Evolutionary conservation across 2,113 vertebrate species (phyloP).

Genomic region (Hylia prasina): DNA sequence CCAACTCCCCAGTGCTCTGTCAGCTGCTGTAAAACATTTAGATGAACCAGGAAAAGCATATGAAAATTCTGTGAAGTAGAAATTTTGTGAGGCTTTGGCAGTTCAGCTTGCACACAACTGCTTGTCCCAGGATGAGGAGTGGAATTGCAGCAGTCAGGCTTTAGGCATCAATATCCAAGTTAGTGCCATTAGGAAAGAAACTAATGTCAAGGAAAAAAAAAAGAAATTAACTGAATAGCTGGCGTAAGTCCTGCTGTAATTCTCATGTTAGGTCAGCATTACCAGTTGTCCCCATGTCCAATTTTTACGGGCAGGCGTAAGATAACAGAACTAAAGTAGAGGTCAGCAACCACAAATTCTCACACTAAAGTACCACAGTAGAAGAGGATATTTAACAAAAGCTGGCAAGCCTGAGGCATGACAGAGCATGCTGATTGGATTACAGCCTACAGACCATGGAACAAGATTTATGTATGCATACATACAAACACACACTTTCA

Average conservation of each 20-base stretch:
- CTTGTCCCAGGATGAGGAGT: background rate
- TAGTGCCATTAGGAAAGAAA: background rate
- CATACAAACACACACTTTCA: background rate
- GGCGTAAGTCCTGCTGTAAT: background rate
- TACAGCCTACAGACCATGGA: background rate
- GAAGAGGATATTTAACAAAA: background rate
- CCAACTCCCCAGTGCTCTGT: background rate
- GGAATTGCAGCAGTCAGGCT: background rate
- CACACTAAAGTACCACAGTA: background rate
- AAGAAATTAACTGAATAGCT: background rate
- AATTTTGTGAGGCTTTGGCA: background rate
- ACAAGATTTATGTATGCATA: background rate
- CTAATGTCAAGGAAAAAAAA: background rate
- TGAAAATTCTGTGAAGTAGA: background rate
- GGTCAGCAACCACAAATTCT: background rate
- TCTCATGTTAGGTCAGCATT: background rate
- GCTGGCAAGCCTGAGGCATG: background rate
- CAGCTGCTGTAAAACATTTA: background rate
- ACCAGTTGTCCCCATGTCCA: background rate
- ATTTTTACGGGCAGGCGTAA: background rate
- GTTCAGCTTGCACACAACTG: background rate
- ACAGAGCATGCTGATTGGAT: background rate
- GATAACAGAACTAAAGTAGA: background rate
- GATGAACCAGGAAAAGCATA: background rate
- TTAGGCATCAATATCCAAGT: background rate